Evolutionary conservation across 1,140 invertebrate species (phyloP), one percentile per base, ranked within the genome.

Genomic region (Stenopsyche tienmushanensis): DNA sequence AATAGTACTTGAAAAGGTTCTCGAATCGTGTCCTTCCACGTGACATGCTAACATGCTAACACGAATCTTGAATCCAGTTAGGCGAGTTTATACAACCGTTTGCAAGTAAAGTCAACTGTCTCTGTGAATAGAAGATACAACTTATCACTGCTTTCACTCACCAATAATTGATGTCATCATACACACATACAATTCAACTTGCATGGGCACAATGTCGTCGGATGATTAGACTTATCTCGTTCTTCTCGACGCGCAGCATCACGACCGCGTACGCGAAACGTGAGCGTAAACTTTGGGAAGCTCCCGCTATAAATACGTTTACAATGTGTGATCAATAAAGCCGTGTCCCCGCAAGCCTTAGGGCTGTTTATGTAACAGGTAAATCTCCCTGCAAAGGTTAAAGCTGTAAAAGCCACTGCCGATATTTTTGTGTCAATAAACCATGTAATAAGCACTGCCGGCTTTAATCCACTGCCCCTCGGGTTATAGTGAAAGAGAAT

Each of bases 31-130:
- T 55, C 52, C 52, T 55, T 55, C 29, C 26, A 18, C 29, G 21
- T 45, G 55, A 58, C 55, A 58, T 45, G 55, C 55, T 58, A 58
- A 58, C 55, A 58, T 58, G 55, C 39, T 58, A 58, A 58, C 55
- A 58, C 55, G 55, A 58, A 58, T 58, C 55, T 21, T 24, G 55
- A 41, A 41, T 58, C 55, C 55, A 44, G 55, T 58, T 39, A 44
- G 24, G 55, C 55, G 20, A 24, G 55, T 58, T 58, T 45, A 18
- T 39, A 58, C 55, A 58, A 44, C 24, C 24, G 52, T 34, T 9
- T 17, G n/a, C 50, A 10, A 34, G 29, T 34, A 13, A 34, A 34
- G 29, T 34, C 29, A 13, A 34, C 29, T 34, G 29, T 34, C 29
- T 34, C 5, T 13, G 5, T 5, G 29, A 5, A 13, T 34, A 34